phyloP scores from a whole-genome alignment of 2,888 invertebrate genomes.

The Drosophila macrospina region DNA sequence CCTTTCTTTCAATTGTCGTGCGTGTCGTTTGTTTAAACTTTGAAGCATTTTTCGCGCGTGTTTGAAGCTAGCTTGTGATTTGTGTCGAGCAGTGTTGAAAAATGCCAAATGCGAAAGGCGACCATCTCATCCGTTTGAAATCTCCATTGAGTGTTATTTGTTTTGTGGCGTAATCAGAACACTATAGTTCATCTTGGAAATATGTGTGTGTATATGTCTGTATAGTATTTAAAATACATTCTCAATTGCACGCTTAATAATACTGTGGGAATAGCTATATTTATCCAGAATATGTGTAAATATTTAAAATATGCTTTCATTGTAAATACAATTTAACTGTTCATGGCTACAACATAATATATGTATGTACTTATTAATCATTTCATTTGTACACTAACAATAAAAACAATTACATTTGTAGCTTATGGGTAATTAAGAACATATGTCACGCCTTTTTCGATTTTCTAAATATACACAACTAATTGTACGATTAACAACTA shows the following conservation, averaged over 20 bases:
- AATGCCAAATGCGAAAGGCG: constrained; percentile 3
- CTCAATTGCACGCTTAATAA: constrained; percentile 57
- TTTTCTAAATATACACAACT: constrained; percentile 5
- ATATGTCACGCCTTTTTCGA: constrained; percentile 65
- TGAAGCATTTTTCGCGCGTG: constrained; percentile 10
- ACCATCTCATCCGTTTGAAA: constrained; percentile 3
- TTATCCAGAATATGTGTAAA: constrained; percentile 34
- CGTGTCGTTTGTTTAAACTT: constrained; percentile 1
- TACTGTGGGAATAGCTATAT: constrained; percentile 53
- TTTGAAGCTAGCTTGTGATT: constrained; percentile 19
- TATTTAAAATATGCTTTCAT: constrained; percentile 36
- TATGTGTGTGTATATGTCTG: constrained; percentile 29
- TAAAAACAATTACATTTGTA: constrained; percentile 31
- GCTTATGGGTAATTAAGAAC: constrained; percentile 72
- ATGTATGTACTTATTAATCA: constrained; percentile 19
- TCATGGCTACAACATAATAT: constrained; percentile 26
- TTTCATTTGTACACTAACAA: constrained; percentile 24
- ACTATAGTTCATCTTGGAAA: constrained; percentile 24
- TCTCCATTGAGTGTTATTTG: constrained; percentile 2
- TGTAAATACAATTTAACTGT: constrained; percentile 35
- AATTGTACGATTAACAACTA: constrained; percentile 12
- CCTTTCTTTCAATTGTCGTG: constrained; percentile 11
- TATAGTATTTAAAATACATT: constrained; percentile 29
- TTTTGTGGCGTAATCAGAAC: constrained; percentile 12
- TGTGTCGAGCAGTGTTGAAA: constrained; percentile 16